Evolutionary conservation across 2,797 vertebrate species (phyloP).

Genomic region (Cetoscarus ocellatus): DNA sequence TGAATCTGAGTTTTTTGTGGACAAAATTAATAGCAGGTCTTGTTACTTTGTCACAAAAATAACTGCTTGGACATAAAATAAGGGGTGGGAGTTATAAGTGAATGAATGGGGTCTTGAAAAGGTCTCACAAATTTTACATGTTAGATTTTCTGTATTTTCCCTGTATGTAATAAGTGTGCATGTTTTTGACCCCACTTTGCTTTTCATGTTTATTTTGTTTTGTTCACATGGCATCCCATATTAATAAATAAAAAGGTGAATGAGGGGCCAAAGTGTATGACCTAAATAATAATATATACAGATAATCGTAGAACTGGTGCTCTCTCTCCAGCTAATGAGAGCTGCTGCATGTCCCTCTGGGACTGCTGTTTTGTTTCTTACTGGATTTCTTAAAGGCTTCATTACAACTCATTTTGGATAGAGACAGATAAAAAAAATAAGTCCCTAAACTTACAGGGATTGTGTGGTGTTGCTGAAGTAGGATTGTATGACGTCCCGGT

Average conservation of each 20-base stretch:
- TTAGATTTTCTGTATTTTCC: no score
- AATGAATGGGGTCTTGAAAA: no score
- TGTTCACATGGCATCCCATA: constrained; percentile 25
- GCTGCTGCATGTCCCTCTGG: constrained; percentile 3
- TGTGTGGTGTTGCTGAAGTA: no score
- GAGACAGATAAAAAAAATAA: neutral
- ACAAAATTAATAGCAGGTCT: no score
- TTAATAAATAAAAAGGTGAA: neutral
- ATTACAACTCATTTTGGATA: neutral
- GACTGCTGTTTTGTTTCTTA: constrained; percentile 17
- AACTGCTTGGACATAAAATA: no score
- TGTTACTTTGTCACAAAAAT: no score
- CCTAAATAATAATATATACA: neutral
- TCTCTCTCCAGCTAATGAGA: neutral
- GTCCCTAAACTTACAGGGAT: neutral
- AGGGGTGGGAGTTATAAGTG: no score
- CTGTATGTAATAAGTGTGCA: no score
- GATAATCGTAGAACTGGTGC: neutral
- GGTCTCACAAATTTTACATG: no score
- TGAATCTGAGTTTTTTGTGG: no score
- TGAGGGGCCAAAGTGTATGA: neutral
- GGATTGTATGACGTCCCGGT: no score
- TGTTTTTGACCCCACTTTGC: no score
- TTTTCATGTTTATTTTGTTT: neutral
- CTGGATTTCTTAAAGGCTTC: neutral